Evolutionary conservation across 2,888 invertebrate species (phyloP).

Genomic region (Geophilus truncorum): DNA sequence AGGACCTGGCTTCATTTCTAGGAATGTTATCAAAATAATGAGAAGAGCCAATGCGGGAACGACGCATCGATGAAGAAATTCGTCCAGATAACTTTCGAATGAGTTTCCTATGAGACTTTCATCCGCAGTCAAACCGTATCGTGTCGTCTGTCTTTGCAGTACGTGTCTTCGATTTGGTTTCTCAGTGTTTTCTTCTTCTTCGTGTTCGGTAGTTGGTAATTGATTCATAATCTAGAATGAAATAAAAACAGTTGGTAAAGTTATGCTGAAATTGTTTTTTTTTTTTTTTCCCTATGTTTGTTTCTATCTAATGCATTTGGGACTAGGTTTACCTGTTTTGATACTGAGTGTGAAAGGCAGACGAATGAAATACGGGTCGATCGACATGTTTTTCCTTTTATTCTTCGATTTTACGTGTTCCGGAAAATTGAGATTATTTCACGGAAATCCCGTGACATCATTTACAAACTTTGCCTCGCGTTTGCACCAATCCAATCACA

Average conservation of each 20-base stretch:
- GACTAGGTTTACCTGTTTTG: neutral
- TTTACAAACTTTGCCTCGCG: slow-evolving; percentile 3
- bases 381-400: slow-evolving; percentile 16
- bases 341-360: neutral
- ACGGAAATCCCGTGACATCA: slow-evolving; percentile 10
- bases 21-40: slow-evolving; percentile 1
- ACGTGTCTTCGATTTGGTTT: neutral
- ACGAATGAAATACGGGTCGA: slow-evolving; percentile 8
- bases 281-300: too few relatives aligned
- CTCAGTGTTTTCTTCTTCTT: neutral
- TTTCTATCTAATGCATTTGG: neutral
- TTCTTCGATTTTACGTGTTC: neutral
- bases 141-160: slow-evolving; percentile 3
- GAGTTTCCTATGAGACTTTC: neutral
- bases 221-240: neutral
- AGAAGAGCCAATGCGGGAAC: neutral
- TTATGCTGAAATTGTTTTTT: too few relatives aligned
- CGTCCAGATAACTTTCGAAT: slow-evolving; percentile 4
- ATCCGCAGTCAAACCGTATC: slow-evolving; percentile 1
- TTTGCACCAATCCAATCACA: neutral
- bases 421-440: slow-evolving; percentile 5
- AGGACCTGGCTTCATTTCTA: neutral
- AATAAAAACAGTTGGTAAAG: too few relatives aligned
- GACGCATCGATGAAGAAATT: slow-evolving; percentile 11
- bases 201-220: neutral